Conservation (phyloP, 1,140 invertebrate genomes). For the Neodiprion virginianus region DNA sequence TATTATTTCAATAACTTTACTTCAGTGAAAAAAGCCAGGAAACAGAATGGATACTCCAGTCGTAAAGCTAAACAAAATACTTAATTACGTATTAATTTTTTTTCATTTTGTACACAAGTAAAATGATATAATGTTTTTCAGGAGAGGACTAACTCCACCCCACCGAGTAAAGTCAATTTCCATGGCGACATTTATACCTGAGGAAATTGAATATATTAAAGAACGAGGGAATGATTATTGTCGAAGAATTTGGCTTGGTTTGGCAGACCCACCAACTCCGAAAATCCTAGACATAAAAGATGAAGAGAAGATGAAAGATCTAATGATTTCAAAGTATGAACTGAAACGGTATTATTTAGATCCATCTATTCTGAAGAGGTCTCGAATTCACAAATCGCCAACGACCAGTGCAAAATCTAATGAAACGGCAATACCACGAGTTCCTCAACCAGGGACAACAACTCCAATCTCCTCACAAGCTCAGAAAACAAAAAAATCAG, state of each 20-base stretch:
- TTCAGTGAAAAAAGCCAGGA: too few species aligned
- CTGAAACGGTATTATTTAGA: conserved; percentile 82
- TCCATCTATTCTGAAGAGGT: conserved; percentile 62
- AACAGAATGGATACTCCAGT: too few species aligned
- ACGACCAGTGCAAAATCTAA: conserved; percentile 29
- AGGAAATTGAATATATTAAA: conserved; percentile 93
- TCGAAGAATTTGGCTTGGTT: conserved; percentile 87
- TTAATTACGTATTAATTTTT: too few species aligned
- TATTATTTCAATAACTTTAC: too few species aligned
- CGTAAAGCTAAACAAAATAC: too few species aligned
- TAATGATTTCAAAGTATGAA: conserved; percentile 94
- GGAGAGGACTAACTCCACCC: conserved; percentile 94
- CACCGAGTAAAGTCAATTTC: conserved; percentile 98
- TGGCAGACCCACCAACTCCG: conserved; percentile 69
- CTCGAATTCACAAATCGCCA: conserved; percentile 41
- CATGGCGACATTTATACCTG: conserved; percentile 96
- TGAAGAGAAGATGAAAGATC: conserved; percentile 88
- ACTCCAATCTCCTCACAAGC: conserved; percentile 35
- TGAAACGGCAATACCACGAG: conserved; percentile 44
- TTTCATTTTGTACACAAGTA: not conserved
- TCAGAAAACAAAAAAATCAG: conserved; percentile 36
- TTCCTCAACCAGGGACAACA: conserved; percentile 41
- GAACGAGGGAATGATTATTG: conserved; percentile 93
- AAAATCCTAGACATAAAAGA: conserved; percentile 71
- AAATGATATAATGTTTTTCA: conserved; percentile 64